phyloP scores from a whole-genome alignment of 35 echinoderm and acorn worm genomes.

The Lytechinus pictus region DNA sequence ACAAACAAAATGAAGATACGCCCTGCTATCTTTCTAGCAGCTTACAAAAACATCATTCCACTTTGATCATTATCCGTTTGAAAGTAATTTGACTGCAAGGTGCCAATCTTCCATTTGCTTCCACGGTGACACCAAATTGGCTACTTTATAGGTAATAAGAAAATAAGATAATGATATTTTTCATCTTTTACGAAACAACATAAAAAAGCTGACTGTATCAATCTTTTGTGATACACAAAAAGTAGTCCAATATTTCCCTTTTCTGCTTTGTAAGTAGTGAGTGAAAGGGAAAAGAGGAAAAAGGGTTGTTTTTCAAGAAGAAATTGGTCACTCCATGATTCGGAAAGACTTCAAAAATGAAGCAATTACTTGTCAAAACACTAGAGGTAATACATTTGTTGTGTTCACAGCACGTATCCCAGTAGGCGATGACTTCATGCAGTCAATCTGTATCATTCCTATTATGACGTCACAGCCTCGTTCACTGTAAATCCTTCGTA shows the following conservation, averaged over 20 bases:
- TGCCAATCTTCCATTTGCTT: neutral
- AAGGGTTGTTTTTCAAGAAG: neutral
- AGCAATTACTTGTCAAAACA: constrained; percentile 12
- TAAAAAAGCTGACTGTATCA: constrained; percentile 3
- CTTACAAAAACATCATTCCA: neutral
- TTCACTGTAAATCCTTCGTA: neutral
- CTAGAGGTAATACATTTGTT: neutral
- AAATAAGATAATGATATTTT: neutral
- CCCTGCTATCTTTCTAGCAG: neutral
- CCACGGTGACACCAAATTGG: neutral
- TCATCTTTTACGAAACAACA: neutral
- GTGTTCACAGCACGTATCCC: neutral
- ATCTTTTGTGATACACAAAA: neutral
- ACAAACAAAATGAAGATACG: neutral
- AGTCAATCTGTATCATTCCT: neutral
- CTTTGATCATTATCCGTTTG: neutral
- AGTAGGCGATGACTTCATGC: neutral
- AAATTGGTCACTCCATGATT: neutral
- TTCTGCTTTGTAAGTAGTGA: neutral
- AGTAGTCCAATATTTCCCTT: neutral
- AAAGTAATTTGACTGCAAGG: neutral
- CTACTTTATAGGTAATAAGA: neutral
- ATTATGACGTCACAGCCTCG: neutral
- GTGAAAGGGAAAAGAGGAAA: neutral
- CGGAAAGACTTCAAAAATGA: constrained; percentile 12